Base-by-base conservation (phyloP, 1,140 invertebrate species). In the Lordiphosa stackelbergi region DNA sequence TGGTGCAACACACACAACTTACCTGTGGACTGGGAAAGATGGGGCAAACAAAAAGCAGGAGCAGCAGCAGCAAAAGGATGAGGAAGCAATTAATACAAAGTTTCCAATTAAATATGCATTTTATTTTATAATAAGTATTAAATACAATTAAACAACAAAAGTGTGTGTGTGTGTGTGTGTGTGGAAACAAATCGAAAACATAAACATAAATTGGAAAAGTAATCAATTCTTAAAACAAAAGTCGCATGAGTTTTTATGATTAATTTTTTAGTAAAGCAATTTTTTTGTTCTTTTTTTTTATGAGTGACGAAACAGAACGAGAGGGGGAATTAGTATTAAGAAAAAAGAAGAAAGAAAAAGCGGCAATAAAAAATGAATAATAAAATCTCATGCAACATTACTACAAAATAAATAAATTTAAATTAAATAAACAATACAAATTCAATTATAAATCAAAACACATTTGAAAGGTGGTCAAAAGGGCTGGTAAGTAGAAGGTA, bases 241-340 rank as follows among this genome's bases (percentile, higher is more conserved):
- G 77, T 85, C 85, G 85, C 85, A 87, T 87, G 85, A 87, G 85
- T 84, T 87, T 87, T 86, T 86, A 86, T 85, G 75, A 86, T 86
- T 87, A 86, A 86, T 86, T 87, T 86, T 87, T 86, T 83, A 86
- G 85, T 85, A 69, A 87, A 86, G 85, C 85, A 46, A 37, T 43
- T 46, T 35, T 34, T 12, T 16, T 16, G 5, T 7, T 16, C 6
- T 41, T 16, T 13, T 41, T 16, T 40, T 79, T 61, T 41, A 77
- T 57, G 53, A 57, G 69, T 64, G 35, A 49, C 47, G 12, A 68
- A 40, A 57, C 22, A 24, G 69, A 37, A 66, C 36, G 37, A 64
- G 37, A 49, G 58, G 74, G 63, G 60, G 61, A 81, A 85, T 86
- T 85, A 85, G 84, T 86, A 79, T 59, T 64, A 0, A 22, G n/a